Conservation (phyloP, 2,888 invertebrate genomes). For the Thymelicus sylvestris region DNA sequence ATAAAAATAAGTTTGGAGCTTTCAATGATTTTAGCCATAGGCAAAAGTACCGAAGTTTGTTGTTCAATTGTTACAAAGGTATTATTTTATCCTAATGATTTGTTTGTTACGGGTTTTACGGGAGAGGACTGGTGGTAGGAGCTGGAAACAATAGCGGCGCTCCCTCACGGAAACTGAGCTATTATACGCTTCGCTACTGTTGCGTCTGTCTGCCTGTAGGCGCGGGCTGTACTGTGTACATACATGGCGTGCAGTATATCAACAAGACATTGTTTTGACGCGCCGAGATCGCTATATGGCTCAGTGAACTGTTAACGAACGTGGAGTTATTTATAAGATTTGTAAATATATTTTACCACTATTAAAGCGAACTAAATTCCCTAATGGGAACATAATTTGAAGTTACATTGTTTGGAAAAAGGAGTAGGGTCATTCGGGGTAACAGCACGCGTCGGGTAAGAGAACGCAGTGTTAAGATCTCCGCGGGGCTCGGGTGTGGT, state of each 20-base stretch:
- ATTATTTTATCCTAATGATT: slow-evolving; percentile 10
- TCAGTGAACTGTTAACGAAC: background rate
- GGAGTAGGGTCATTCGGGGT: too few relatives aligned
- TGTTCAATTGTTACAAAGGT: background rate
- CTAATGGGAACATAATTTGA: background rate
- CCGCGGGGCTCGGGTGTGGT: too few relatives aligned
- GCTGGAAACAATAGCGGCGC: slow-evolving; percentile 20
- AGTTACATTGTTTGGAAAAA: too few relatives aligned
- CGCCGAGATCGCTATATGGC: background rate
- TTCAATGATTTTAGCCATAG: too few relatives aligned
- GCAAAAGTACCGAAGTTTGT: too few relatives aligned
- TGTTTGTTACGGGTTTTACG: background rate
- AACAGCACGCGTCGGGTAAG: too few relatives aligned
- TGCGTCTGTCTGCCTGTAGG: slow-evolving; percentile 10
- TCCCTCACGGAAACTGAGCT: slow-evolving; percentile 23
- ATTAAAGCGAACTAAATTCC: too few relatives aligned
- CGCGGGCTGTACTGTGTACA: background rate
- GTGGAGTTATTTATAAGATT: background rate
- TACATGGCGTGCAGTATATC: background rate
- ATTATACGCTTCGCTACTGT: slow-evolving; percentile 17
- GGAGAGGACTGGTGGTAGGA: background rate
- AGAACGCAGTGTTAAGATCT: too few relatives aligned
- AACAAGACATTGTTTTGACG: slow-evolving; percentile 14
- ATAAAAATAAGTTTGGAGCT: too few relatives aligned
- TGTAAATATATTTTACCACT: too few relatives aligned